Base-by-base conservation (phyloP, 2,797 vertebrate species). In the Mormyrops attenuatus region DNA sequence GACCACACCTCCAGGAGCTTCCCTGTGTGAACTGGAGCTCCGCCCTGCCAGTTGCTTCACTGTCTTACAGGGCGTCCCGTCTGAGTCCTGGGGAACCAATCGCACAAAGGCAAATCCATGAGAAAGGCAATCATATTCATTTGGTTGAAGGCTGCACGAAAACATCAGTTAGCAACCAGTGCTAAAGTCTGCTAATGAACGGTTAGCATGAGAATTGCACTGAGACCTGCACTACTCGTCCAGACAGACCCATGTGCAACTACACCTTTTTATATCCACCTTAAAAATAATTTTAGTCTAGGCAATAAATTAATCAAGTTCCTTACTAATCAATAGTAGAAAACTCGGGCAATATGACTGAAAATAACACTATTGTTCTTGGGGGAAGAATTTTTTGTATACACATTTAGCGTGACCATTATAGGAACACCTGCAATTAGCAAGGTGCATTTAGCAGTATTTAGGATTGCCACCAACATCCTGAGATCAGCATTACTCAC, bases 51-150 rank as follows among this genome's bases (percentile, higher is more conserved):
- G 96, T 90, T 99, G 98, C 92, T 99, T 99, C 50, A 96, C 97
- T 4, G 98, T 97, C 95, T 99, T 99, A 94, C 97, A 98, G 3
- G 98, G 98, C 85, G 97, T 99, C 88, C 97, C 97, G 69, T 99
- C 98, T 85, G 98, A 99, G 95, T 99, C 98, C 98, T 98, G 91
- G 0, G 55, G 49, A 90, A 17, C 84, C 88, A 89, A 89, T 85
- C 20, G 82, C 69, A 50, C 52, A 3, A 85, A 22, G 41, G 41
- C 8, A 82, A 50, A 47, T 3, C 9, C 41, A 50, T 85, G 9
- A 11, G 20, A 11, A 50, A 22, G 47, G 44, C 7, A 13, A 50
- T 9, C 20, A 4, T 84, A 49, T 47, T 5, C 34, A 44, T 15
- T 8, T 47, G 80, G 44, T 50, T 22, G 41, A 85, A n/a, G 7